Percentiles rank a stretch among this genome's conserved stretches.
Evolutionary conservation across 2,797 vertebrate species (phyloP).

Genomic region (Scolopax bukidnonensis): DNA sequence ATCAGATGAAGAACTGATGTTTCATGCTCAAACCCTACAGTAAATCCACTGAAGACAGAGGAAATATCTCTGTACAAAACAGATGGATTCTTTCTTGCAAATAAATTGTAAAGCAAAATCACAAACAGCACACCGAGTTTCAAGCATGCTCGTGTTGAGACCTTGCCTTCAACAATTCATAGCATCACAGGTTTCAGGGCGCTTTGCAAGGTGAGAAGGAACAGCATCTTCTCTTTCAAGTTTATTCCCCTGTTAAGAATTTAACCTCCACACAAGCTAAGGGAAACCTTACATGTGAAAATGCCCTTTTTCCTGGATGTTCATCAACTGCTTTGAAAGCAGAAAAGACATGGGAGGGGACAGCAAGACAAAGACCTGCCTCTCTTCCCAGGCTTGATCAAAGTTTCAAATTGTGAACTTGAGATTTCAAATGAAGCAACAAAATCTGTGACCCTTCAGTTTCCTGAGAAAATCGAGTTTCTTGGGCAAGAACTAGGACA

Average conservation of each 20-base stretch:
- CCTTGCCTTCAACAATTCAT: neutral
- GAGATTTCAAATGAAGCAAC: neutral
- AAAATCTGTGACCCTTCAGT: neutral
- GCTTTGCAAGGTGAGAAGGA: neutral
- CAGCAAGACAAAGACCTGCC: fast-evolving
- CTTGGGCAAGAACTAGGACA: neutral
- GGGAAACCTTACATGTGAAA: neutral
- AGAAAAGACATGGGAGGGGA: neutral
- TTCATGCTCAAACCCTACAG: neutral
- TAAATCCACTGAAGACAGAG: fast-evolving
- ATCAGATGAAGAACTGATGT: neutral
- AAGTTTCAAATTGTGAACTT: neutral
- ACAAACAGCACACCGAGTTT: neutral
- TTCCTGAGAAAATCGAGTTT: neutral
- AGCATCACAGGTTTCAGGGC: neutral
- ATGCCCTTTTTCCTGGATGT: too few species aligned
- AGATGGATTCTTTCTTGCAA: neutral
- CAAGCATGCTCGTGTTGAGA: fast-evolving
- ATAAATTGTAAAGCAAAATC: neutral
- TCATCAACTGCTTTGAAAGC: neutral
- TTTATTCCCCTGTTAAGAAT: neutral
- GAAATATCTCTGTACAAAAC: neutral
- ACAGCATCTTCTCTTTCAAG: neutral
- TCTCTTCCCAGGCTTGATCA: neutral
- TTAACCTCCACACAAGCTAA: neutral